phyloP scores from a whole-genome alignment of 2,888 invertebrate genomes.

The Oscheius myriophilus region DNA sequence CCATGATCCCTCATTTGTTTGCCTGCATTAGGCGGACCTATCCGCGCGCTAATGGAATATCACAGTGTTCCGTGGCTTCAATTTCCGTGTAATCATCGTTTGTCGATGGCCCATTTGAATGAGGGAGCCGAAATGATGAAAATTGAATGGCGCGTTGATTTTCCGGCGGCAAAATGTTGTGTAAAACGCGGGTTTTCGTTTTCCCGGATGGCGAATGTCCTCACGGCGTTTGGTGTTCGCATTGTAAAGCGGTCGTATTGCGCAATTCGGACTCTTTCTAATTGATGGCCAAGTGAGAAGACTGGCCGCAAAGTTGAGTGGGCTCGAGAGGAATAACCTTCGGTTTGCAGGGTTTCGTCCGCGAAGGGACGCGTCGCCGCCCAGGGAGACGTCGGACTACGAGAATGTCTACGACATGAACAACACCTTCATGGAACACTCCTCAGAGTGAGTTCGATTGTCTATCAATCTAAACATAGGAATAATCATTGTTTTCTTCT shows the following conservation, averaged over 20 bases:
- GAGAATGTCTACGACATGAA: slow-evolving; percentile 23
- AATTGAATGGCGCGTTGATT: too few relatives aligned
- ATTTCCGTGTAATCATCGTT: too few relatives aligned
- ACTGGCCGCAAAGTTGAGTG: not conserved
- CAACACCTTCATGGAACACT: slow-evolving; percentile 7
- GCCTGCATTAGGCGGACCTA: too few relatives aligned
- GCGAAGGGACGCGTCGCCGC: slow-evolving; percentile 13
- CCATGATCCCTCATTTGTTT: too few relatives aligned
- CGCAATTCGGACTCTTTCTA: slow-evolving; percentile 20
- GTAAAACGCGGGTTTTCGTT: slow-evolving; percentile 18
- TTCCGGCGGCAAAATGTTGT: not conserved
- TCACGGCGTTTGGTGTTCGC: slow-evolving; percentile 25
- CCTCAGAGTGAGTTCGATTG: slow-evolving; percentile 14
- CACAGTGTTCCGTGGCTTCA: too few relatives aligned
- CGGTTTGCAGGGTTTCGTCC: slow-evolving; percentile 21
- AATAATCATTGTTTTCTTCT: too few relatives aligned
- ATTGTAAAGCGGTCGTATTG: slow-evolving; percentile 19
- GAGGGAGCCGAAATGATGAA: too few relatives aligned
- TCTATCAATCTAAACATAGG: too few relatives aligned
- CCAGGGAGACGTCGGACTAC: slow-evolving; percentile 8
- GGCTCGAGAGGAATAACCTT: not conserved
- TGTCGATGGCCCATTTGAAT: too few relatives aligned
- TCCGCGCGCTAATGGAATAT: too few relatives aligned
- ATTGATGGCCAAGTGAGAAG: slow-evolving; percentile 11
- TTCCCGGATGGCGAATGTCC: not conserved